phyloP scores from a whole-genome alignment of 2,888 invertebrate genomes.

The Cryptocheilus praepositus region DNA sequence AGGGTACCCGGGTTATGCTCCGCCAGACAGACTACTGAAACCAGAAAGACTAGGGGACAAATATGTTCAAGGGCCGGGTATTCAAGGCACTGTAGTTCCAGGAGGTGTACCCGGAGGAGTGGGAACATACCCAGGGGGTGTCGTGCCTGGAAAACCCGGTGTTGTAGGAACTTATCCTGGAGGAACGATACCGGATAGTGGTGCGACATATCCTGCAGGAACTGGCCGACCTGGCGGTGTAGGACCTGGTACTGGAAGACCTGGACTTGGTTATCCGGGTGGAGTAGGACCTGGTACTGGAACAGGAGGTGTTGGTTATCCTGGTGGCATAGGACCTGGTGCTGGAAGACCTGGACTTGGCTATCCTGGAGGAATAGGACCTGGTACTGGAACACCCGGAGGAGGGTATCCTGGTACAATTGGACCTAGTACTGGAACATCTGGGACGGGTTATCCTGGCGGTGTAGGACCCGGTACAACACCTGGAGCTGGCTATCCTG shows the following conservation, averaged over 20 bases:
- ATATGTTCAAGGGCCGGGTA: conserved; percentile 19
- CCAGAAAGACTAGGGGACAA: too few relatives aligned
- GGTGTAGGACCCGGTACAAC: conserved; percentile 10
- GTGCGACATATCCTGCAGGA: conserved; percentile 18
- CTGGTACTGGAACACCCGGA: neutral
- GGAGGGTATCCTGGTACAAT: conserved; percentile 11
- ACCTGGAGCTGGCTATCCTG: conserved; percentile 27
- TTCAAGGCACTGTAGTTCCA: neutral
- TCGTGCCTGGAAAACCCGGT: conserved; percentile 10
- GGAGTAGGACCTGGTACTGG: neutral
- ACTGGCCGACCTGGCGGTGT: too few relatives aligned
- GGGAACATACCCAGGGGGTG: neutral
- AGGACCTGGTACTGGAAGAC: neutral
- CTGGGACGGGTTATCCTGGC: conserved; percentile 18
- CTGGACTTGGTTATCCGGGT: neutral
- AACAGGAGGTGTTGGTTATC: neutral
- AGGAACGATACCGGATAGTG: conserved; percentile 8
- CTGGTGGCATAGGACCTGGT: neutral
- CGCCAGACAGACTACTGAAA: conserved; percentile 6
- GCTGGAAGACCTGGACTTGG: neutral
- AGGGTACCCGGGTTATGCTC: conserved; percentile 59
- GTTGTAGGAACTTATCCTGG: conserved; percentile 10
- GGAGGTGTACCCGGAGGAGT: neutral
- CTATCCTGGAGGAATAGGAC: neutral
- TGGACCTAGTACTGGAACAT: neutral